phyloP scores from a whole-genome alignment of 2,888 invertebrate genomes.

The Ormyrus thymus region DNA sequence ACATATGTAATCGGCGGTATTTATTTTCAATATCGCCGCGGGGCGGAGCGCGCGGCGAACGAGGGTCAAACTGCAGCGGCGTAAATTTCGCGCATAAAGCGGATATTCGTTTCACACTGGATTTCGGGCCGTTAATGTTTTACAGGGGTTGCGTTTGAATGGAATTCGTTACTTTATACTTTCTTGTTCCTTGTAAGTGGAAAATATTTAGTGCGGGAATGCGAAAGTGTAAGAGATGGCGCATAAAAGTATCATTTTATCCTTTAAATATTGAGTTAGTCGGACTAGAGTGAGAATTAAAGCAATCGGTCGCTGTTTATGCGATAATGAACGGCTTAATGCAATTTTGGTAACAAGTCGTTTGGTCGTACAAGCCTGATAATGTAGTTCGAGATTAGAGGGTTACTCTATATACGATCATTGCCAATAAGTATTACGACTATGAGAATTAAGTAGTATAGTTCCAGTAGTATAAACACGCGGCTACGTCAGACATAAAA shows the following conservation, averaged over 20 bases:
- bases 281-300: too few species aligned
- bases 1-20: background rate
- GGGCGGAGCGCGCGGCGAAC: too few species aligned
- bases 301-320: too few species aligned
- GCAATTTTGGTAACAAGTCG: conserved; percentile 8
- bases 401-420: background rate
- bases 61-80: too few species aligned
- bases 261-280: too few species aligned
- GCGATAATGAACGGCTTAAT: background rate
- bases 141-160: too few species aligned
- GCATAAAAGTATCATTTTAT: too few species aligned
- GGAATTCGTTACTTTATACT: too few species aligned
- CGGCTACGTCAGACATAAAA: conserved; percentile 28
- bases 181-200: background rate
- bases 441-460: conserved; percentile 24
- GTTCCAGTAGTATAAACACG: conserved; percentile 32
- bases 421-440: conserved; percentile 9
- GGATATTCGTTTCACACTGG: too few species aligned
- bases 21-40: background rate
- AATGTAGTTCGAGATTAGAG: background rate
- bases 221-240: background rate
- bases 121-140: too few species aligned
- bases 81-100: too few species aligned
- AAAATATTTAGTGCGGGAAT: background rate
- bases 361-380: background rate